Percentiles rank a stretch among this genome's conserved stretches.
Conservation (phyloP, 1,140 invertebrate genomes). For the Penaeus vannamei region DNA sequence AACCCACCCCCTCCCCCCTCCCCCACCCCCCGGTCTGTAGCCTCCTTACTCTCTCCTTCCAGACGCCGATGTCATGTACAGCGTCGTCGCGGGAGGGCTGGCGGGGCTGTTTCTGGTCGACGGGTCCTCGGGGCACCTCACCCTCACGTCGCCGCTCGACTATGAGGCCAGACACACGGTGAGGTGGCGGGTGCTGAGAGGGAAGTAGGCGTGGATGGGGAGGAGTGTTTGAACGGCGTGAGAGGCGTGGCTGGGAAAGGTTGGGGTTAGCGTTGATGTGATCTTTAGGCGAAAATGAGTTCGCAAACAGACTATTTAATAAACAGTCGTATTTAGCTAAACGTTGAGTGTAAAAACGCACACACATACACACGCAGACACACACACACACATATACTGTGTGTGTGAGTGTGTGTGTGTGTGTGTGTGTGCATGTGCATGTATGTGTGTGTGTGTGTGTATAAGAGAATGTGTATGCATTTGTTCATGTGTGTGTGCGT, state of each 20-base stretch:
- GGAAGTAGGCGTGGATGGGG: too few species aligned
- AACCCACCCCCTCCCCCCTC: too few species aligned
- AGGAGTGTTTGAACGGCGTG: too few species aligned
- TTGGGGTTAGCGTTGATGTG: too few species aligned
- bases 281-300: too few species aligned
- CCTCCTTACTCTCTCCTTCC: too few species aligned
- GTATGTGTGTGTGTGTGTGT: constrained; percentile 12
- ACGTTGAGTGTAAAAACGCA: background rate
- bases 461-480: constrained; percentile 14
- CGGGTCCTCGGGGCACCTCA: background rate
- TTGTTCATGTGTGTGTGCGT: constrained; percentile 2
- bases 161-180: background rate
- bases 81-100: background rate
- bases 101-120: background rate
- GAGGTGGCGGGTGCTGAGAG: background rate
- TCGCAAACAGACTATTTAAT: too few species aligned
- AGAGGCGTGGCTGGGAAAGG: too few species aligned
- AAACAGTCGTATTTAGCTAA: too few species aligned
- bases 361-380: background rate
- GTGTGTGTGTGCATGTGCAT: background rate
- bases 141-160: background rate
- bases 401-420: background rate
- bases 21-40: too few species aligned
- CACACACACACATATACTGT: background rate
- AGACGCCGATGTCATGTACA: background rate